Conservation (phyloP, 2,113 vertebrate genomes). For the Cyphomyrus discorhynchus region DNA sequence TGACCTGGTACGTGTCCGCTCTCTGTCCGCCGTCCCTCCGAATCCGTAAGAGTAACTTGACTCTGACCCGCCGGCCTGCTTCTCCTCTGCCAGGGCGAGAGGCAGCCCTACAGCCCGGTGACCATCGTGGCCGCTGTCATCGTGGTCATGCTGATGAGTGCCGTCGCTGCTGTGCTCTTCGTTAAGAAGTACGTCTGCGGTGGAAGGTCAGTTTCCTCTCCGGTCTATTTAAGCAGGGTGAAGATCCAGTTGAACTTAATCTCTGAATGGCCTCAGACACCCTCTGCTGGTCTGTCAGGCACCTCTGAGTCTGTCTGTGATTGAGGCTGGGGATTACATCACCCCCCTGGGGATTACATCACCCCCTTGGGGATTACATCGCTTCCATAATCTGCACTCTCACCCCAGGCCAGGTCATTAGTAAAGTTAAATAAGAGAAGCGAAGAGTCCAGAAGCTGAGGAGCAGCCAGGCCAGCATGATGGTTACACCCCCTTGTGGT, state of each 20-base stretch:
- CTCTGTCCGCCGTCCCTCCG: not conserved
- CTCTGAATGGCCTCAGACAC: not conserved
- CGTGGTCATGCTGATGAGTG: constrained; percentile 61
- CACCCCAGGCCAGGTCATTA: not conserved
- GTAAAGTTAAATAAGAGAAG: not conserved
- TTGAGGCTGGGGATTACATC: not conserved
- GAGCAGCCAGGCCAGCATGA: not conserved
- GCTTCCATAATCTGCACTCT: not conserved
- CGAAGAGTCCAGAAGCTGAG: not conserved
- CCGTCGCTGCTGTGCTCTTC: constrained; percentile 63
- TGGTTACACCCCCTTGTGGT: not conserved
- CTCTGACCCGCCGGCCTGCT: not conserved
- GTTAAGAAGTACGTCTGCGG: constrained; percentile 90
- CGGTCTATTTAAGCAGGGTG: not conserved
- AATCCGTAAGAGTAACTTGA: not conserved
- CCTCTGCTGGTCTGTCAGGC: not conserved
- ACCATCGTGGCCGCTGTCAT: constrained; percentile 71
- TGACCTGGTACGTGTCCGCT: not conserved
- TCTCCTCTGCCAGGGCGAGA: constrained; percentile 33
- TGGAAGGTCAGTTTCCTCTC: constrained; percentile 71
- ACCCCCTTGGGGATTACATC: not conserved
- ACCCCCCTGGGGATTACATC: not conserved
- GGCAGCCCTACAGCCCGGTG: constrained; percentile 52
- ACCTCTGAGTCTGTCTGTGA: not conserved
- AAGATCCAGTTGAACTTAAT: not conserved